Conservation (phyloP, 2,797 vertebrate genomes). For the Tarsius wallacei region DNA sequence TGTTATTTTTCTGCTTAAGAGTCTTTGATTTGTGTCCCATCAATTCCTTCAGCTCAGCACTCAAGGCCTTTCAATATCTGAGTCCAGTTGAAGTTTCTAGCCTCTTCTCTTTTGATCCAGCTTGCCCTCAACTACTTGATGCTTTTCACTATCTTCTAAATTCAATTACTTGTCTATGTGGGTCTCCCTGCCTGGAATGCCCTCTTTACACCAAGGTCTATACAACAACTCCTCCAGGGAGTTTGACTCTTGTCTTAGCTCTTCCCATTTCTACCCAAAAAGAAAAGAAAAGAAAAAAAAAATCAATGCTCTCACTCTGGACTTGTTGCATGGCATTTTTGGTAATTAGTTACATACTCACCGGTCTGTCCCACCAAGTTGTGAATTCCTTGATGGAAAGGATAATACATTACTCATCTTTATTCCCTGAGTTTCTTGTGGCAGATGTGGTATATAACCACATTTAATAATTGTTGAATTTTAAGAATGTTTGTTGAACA, state of each 20-base stretch:
- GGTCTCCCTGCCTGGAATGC: background rate
- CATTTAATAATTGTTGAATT: background rate
- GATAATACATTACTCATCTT: background rate
- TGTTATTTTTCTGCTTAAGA: background rate
- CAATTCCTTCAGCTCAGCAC: background rate
- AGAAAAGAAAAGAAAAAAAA: background rate
- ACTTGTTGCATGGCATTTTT: background rate
- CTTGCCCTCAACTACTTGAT: background rate
- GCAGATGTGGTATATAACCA: background rate
- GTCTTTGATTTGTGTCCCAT: background rate
- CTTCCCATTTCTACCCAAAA: background rate
- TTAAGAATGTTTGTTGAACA: background rate
- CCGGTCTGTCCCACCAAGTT: background rate
- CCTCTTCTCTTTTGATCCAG: background rate
- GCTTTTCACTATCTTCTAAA: background rate
- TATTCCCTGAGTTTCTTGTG: background rate
- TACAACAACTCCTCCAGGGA: background rate
- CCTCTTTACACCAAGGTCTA: background rate
- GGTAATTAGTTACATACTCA: background rate
- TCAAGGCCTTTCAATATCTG: background rate
- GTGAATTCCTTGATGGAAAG: conserved; percentile 22
- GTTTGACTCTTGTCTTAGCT: background rate
- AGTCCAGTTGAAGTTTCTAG: background rate
- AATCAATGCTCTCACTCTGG: background rate
- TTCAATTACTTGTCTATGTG: background rate